Conservation (phyloP, 2,888 invertebrate species). For the Lordiphosa fenestrarum region DNA sequence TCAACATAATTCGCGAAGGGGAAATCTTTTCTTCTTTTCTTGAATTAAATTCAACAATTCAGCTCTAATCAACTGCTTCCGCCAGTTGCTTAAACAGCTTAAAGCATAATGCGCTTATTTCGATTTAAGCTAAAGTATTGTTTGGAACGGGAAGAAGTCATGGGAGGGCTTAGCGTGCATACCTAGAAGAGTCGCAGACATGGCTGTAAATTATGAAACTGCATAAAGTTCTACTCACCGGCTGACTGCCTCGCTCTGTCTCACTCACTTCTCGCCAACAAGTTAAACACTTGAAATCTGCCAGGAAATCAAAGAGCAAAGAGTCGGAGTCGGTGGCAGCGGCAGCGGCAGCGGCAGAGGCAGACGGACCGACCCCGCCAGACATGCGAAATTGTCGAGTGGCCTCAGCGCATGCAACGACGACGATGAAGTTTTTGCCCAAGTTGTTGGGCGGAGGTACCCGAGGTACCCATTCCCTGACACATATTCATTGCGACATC, state of each 20-base stretch:
- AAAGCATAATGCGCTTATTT: slow-evolving; percentile 2
- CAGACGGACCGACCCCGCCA: slow-evolving; percentile 19
- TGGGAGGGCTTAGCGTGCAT: slow-evolving; percentile 9
- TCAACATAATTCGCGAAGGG: no score
- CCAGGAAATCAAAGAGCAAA: slow-evolving; percentile 61
- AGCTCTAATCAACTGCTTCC: slow-evolving; percentile 11
- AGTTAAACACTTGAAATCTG: slow-evolving; percentile 66
- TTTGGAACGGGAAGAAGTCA: neutral
- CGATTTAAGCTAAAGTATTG: slow-evolving; percentile 10
- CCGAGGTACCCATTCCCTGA: slow-evolving; percentile 26
- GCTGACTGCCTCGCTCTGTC: neutral
- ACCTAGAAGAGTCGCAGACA: slow-evolving; percentile 11
- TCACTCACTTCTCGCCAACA: slow-evolving; percentile 21
- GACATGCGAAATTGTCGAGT: slow-evolving; percentile 27
- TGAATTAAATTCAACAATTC: slow-evolving; percentile 6
- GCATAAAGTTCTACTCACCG: slow-evolving; percentile 36
- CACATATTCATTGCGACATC: slow-evolving; percentile 47
- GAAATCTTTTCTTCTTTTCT: no score
- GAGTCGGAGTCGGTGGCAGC: slow-evolving; percentile 3
- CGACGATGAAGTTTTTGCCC: slow-evolving; percentile 43
- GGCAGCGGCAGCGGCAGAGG: neutral
- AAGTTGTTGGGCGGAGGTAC: slow-evolving; percentile 40
- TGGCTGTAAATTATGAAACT: slow-evolving; percentile 58
- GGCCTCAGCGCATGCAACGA: slow-evolving; percentile 11
- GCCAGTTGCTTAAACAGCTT: slow-evolving; percentile 6